phyloP scores from a whole-genome alignment of 2,797 vertebrate genomes.

The Muraenolepis orangiensis region DNA sequence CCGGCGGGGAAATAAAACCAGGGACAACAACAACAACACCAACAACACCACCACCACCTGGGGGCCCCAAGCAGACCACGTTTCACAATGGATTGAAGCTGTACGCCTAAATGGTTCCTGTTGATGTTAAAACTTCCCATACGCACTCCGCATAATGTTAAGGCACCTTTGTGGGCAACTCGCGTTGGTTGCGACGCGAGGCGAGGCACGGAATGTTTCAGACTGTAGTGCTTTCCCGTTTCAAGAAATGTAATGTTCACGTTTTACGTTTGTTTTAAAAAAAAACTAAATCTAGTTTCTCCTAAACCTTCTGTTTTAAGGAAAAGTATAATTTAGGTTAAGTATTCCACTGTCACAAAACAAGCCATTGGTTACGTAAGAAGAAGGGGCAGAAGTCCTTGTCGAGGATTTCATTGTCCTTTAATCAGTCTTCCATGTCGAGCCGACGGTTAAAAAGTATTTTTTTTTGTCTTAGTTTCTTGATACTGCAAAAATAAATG shows the following conservation, averaged over 20 bases:
- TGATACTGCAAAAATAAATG: slow-evolving; percentile 25
- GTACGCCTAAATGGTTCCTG: slow-evolving; percentile 22
- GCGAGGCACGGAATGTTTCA: slow-evolving; percentile 16
- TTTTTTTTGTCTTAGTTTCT: slow-evolving; percentile 19
- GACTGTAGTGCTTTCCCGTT: slow-evolving; percentile 15
- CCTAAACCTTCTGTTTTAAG: slow-evolving; percentile 23
- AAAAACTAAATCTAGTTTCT: too few species aligned
- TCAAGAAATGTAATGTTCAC: background rate
- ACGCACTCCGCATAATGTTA: slow-evolving; percentile 16
- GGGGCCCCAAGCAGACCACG: slow-evolving; percentile 9
- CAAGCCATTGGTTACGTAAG: background rate
- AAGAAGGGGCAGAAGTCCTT: background rate
- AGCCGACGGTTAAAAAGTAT: slow-evolving; percentile 6
- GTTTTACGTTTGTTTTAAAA: background rate
- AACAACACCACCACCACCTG: slow-evolving; percentile 13
- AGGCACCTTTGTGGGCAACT: slow-evolving; percentile 22
- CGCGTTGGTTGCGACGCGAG: slow-evolving; percentile 16
- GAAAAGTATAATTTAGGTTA: slow-evolving; percentile 4
- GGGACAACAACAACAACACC: slow-evolving; percentile 17
- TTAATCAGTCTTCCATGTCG: slow-evolving; percentile 36
- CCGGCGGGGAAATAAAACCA: background rate
- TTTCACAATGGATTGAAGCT: slow-evolving; percentile 36
- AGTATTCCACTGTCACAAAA: background rate
- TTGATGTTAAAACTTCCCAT: slow-evolving; percentile 34
- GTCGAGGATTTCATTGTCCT: slow-evolving; percentile 28